These are phyloP conservation scores for Siphlonurus alternatus DNA, from an alignment of 2,888 invertebrate species.

Conservation along the genomic window DNA sequence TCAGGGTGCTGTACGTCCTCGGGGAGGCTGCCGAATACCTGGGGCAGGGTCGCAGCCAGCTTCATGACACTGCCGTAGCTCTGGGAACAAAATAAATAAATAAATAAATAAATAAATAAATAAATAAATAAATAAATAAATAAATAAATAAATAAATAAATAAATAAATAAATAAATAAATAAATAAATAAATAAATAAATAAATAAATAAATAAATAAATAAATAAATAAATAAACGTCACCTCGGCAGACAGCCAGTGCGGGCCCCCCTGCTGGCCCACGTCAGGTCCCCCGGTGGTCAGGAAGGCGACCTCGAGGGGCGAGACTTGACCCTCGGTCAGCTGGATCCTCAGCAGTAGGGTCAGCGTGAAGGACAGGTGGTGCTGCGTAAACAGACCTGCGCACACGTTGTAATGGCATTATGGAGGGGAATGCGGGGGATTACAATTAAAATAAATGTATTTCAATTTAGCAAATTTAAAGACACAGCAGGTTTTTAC, in stretches of 20 bases:
- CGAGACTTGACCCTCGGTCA: slow-evolving; percentile 41
- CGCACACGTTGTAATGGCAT: neutral
- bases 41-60: slow-evolving; percentile 47
- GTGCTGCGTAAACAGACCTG: slow-evolving; percentile 79
- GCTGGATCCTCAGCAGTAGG: slow-evolving; percentile 69
- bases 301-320: slow-evolving; percentile 76
- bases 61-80: slow-evolving; percentile 53
- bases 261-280: neutral
- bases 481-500: no score
- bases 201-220: slow-evolving; percentile 3
- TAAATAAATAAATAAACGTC: neutral
- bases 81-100: slow-evolving; percentile 21
- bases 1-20: slow-evolving; percentile 36
- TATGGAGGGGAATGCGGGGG: no score
- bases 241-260: neutral
- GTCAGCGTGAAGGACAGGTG: slow-evolving; percentile 82
- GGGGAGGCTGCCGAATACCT: slow-evolving; percentile 44
- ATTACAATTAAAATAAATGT: no score
- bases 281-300: slow-evolving; percentile 43
- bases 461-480: neutral
- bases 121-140: neutral
- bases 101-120: neutral
- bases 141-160: slow-evolving; percentile 5
- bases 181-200: neutral
- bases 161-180: slow-evolving; percentile 9